Base-by-base conservation (phyloP, 1,140 invertebrate genomes). In the Pseudomyrmex gracilis region DNA sequence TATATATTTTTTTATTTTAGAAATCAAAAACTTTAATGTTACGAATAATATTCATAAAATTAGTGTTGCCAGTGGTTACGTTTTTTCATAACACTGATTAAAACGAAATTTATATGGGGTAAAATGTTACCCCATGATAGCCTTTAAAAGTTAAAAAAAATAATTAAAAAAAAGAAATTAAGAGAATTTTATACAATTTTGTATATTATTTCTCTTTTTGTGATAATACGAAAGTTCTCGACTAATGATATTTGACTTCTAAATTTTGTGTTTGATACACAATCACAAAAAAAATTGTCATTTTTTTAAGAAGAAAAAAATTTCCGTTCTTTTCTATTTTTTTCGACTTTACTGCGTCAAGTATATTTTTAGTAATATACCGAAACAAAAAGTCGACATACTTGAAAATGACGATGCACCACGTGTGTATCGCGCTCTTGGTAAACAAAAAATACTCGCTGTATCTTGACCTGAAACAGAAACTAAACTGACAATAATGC, bases 321-420 rank as follows among this genome's bases (percentile, higher is more conserved):
- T 80, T 85, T 12, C 73, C 82, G 24, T 22, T 64, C 13, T 53
- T 1, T 8, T 43, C 47, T 77, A 67, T 77, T 55, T 55, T 77
- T 67, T 12, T n/a, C 49, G 9, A 7, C 10, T 15, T 2, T 13
- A 13, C 45, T 77, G 61, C 24, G 60, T 55, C 61, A 17, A 24
- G 24, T 3, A 34, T 77, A 77, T 77, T 77, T 77, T 77, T 77
- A 77, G 73, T 43, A 67, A 55, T 67, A 34, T 34, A 51, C 15
- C 17, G 71, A 61, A 49, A 67, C 17, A 55, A 61, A 49, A 67
- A 47, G 24, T 67, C 47, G 73, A 17, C 22, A 53, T 20, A 51
- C 55, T 61, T 10, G 47, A 66, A 76, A 76, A 76, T 22, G 24
- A 76, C 17, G 60, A 20, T 77, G 24, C 67, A 45, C n/a, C 49